Evolutionary conservation across 2,888 invertebrate species (phyloP).

Genomic region (Deilephila elpenor): DNA sequence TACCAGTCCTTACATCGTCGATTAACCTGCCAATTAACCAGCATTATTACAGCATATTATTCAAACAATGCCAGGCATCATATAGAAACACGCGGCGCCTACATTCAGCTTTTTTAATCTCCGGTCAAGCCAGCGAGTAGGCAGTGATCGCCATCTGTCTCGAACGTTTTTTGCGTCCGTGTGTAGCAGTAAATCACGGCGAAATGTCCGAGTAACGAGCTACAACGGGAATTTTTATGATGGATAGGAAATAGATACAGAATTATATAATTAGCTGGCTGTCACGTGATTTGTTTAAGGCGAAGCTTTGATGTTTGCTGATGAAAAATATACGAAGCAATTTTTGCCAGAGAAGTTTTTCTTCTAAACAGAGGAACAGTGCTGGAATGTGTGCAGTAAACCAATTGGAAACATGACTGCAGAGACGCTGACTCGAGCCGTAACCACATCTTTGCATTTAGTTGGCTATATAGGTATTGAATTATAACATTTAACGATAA

Average conservation of each 20-base stretch:
- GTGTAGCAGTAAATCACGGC: conserved; percentile 43
- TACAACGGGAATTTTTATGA: conserved; percentile 41
- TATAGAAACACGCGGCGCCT: conserved; percentile 28
- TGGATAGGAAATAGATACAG: conserved; percentile 29
- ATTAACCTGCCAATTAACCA: not conserved
- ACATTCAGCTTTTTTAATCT: conserved; percentile 26
- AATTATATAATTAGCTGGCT: conserved; percentile 17
- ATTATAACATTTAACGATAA: too few relatives aligned
- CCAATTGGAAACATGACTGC: too few relatives aligned
- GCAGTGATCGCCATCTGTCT: conserved; percentile 34
- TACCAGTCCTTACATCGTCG: not conserved
- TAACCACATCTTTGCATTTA: too few relatives aligned
- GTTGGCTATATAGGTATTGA: too few relatives aligned
- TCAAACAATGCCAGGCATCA: conserved; percentile 10
- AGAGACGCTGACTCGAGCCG: too few relatives aligned
- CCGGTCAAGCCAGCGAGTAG: conserved; percentile 8
- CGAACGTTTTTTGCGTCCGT: conserved; percentile 20
- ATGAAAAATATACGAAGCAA: not conserved
- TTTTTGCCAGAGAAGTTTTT: too few relatives aligned
- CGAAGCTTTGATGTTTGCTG: not conserved
- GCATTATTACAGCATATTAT: conserved; percentile 11
- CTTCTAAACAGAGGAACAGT: too few relatives aligned
- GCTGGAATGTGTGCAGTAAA: too few relatives aligned
- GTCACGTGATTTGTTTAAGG: conserved; percentile 22
- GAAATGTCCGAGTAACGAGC: conserved; percentile 46